Conservation (phyloP, 2,797 vertebrate species). For the Helicolenus hilgendorfi region DNA sequence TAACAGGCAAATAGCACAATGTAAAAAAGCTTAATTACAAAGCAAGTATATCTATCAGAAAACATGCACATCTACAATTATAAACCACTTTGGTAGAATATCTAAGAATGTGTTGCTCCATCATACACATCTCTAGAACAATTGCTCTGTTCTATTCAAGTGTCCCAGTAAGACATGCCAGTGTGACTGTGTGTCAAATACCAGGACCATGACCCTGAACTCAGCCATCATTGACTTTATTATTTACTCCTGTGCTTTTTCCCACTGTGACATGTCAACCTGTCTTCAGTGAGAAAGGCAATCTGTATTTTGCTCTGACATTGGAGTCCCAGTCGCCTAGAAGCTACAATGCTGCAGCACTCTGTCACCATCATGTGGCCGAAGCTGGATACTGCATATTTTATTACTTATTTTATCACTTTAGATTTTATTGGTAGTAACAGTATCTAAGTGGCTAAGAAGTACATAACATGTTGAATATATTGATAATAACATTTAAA, state of each 20-base stretch:
- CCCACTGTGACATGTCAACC: background rate
- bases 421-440: too few relatives aligned
- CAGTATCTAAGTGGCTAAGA: background rate
- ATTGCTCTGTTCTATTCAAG: background rate
- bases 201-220: background rate
- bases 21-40: background rate
- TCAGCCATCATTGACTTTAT: background rate
- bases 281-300: background rate
- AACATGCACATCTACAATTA: background rate
- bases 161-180: background rate
- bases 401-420: too few relatives aligned
- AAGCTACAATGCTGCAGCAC: background rate
- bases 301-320: background rate
- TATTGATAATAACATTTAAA: background rate
- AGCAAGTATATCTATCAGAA: background rate
- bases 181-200: background rate
- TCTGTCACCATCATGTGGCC: constrained; percentile 73
- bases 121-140: background rate
- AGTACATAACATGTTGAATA: background rate
- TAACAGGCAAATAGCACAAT: background rate
- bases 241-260: background rate
- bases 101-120: background rate
- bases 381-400: background rate
- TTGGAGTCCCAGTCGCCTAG: accelerated
- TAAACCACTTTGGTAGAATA: background rate